phyloP scores from a whole-genome alignment of 2,888 invertebrate species.

The Encarsia formosa region DNA sequence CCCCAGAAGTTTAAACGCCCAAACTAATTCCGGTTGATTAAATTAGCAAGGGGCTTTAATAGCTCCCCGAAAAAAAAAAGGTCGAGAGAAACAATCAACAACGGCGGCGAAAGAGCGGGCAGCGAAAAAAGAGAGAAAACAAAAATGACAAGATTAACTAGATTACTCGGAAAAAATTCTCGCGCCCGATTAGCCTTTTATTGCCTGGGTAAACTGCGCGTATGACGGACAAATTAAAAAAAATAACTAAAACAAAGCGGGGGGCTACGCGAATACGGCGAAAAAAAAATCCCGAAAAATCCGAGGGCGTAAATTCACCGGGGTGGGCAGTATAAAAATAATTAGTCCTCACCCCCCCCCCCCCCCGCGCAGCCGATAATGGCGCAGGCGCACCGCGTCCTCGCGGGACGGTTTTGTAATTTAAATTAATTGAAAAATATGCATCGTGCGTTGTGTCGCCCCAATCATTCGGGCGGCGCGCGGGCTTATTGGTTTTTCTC shows the following conservation, averaged over 20 bases:
- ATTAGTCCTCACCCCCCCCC: constrained; percentile 9
- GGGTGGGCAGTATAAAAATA: constrained; percentile 21
- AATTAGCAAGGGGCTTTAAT: no score
- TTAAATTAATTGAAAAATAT: constrained; percentile 52
- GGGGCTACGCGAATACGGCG: no score
- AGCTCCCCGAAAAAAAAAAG: no score
- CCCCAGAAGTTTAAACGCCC: no score
- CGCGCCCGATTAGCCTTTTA: constrained; percentile 16
- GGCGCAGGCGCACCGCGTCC: constrained; percentile 30
- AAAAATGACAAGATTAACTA: background rate
- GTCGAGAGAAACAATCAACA: background rate
- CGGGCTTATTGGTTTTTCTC: constrained; percentile 50
- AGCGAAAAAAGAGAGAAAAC: background rate
- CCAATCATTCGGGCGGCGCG: constrained; percentile 47
- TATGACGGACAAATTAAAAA: constrained; percentile 1
- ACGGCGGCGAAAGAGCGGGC: background rate
- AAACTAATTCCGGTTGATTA: no score
- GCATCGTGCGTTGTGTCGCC: constrained; percentile 37
- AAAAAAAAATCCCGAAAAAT: no score
- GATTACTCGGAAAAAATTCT: constrained; percentile 3
- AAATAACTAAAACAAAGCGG: no score
- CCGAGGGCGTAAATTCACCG: constrained; percentile 26
- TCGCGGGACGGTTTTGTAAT: constrained; percentile 49
- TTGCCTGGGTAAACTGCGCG: constrained; percentile 8
- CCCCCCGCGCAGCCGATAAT: constrained; percentile 3